A percentile compares a stretch with the other conserved stretches of the same genome.
Conservation (phyloP, 2,113 vertebrate species). For the Accipiter virgatus region DNA sequence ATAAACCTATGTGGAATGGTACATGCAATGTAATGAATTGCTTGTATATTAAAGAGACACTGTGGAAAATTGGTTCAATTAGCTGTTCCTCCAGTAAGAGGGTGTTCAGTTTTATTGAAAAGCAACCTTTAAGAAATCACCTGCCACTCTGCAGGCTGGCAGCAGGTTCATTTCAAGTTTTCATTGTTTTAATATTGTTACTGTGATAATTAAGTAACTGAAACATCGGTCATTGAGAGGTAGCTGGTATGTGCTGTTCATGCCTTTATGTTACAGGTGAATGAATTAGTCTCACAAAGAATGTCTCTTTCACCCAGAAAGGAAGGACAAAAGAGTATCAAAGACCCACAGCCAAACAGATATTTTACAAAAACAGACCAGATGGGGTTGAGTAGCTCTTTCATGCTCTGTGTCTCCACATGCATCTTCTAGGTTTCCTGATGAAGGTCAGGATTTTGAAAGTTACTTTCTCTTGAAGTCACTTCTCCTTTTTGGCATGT, state of each 20-base stretch:
- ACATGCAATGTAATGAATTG: background rate
- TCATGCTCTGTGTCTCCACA: accelerated
- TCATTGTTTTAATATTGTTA: background rate
- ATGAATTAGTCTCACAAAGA: background rate
- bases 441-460: background rate
- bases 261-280: background rate
- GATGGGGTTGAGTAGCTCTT: background rate
- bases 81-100: background rate
- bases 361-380: background rate
- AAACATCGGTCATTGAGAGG: background rate
- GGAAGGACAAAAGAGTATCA: background rate
- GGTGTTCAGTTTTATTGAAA: background rate
- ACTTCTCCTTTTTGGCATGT: background rate
- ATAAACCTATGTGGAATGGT: background rate
- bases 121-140: background rate
- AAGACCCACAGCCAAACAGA: background rate
- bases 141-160: background rate
- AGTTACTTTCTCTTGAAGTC: background rate
- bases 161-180: background rate
- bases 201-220: background rate
- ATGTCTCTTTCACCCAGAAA: background rate
- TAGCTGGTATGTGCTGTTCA: background rate
- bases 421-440: background rate
- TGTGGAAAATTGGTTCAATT: background rate
- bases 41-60: background rate